Evolutionary conservation across 2,113 vertebrate genomes (phyloP).

Genomic region (Epinephelus cyanopodus): DNA sequence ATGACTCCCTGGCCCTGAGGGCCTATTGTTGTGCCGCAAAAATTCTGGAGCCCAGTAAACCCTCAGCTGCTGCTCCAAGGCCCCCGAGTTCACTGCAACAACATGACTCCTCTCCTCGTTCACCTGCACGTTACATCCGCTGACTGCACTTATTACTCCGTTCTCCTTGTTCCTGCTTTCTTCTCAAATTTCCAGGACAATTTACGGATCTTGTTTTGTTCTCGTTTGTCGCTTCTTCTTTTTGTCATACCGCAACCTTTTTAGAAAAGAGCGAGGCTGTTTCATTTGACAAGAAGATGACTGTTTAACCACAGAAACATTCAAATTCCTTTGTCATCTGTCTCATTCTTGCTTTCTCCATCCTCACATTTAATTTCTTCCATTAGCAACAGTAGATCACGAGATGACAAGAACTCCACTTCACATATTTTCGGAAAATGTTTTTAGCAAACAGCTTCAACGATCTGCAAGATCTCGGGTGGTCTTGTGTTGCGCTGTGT

Average conservation of each 20-base stretch:
- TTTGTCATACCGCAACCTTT: neutral
- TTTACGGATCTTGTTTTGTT: neutral
- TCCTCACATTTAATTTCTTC: neutral
- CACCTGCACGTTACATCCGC: neutral
- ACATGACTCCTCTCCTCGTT: neutral
- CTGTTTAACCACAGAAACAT: neutral
- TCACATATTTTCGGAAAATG: slow-evolving; percentile 13
- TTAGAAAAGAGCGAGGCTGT: neutral
- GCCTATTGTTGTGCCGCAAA: slow-evolving; percentile 64
- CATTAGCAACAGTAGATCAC: neutral
- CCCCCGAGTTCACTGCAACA: neutral
- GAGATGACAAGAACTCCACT: neutral
- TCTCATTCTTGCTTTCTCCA: neutral
- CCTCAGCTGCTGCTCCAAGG: slow-evolving; percentile 29
- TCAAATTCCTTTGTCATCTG: neutral
- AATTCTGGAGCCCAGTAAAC: slow-evolving; percentile 35
- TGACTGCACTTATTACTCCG: neutral
- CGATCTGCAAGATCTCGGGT: neutral
- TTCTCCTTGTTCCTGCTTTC: neutral
- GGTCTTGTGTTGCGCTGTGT: slow-evolving; percentile 10
- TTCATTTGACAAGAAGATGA: neutral
- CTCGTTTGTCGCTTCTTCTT: neutral
- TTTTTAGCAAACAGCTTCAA: neutral
- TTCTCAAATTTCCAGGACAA: neutral
- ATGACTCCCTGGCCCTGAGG: slow-evolving; percentile 49